These are phyloP conservation scores for Pteropus rufus DNA, from an alignment of 2,797 vertebrate genomes.

Conservation along the genomic window DNA sequence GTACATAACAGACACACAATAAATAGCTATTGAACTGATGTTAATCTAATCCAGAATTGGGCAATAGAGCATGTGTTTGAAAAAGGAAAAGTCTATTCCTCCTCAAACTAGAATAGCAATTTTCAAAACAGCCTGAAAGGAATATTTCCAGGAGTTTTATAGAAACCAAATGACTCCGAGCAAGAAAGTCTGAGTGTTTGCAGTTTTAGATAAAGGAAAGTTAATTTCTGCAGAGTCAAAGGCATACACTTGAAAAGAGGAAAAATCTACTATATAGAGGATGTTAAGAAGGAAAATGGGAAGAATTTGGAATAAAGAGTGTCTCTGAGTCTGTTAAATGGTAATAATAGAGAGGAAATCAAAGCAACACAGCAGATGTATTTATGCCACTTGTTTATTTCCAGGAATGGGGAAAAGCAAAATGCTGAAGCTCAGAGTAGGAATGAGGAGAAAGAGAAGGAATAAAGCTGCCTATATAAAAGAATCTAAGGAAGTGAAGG, in stretches of 20 bases:
- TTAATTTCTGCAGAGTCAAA: slow-evolving; percentile 77
- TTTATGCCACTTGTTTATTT: slow-evolving; percentile 73
- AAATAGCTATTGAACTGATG: slow-evolving; percentile 31
- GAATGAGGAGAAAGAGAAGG: slow-evolving; percentile 21
- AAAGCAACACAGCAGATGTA: slow-evolving; percentile 67
- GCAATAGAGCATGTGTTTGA: slow-evolving; percentile 12
- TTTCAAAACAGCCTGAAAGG: slow-evolving; percentile 69
- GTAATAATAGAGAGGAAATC: slow-evolving; percentile 74
- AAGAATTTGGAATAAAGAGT: slow-evolving; percentile 71
- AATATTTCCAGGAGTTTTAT: slow-evolving; percentile 76
- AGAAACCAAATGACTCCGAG: slow-evolving; percentile 76
- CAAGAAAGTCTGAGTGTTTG: slow-evolving; percentile 73
- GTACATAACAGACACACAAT: not conserved
- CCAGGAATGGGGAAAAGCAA: slow-evolving; percentile 57
- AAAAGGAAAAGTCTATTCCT: slow-evolving; percentile 63
- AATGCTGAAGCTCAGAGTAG: slow-evolving; percentile 46
- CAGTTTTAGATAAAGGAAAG: slow-evolving; percentile 77
- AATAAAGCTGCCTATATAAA: slow-evolving; percentile 28
- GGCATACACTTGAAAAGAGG: slow-evolving; percentile 70
- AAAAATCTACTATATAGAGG: slow-evolving; percentile 73
- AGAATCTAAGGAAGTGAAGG: not conserved
- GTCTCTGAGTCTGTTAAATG: slow-evolving; percentile 65
- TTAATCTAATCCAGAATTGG: slow-evolving; percentile 65
- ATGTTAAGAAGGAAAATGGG: slow-evolving; percentile 69
- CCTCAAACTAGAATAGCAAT: slow-evolving; percentile 63